Base-by-base conservation (phyloP, 2,113 vertebrate species). In the Tychaedon coryphoeus region DNA sequence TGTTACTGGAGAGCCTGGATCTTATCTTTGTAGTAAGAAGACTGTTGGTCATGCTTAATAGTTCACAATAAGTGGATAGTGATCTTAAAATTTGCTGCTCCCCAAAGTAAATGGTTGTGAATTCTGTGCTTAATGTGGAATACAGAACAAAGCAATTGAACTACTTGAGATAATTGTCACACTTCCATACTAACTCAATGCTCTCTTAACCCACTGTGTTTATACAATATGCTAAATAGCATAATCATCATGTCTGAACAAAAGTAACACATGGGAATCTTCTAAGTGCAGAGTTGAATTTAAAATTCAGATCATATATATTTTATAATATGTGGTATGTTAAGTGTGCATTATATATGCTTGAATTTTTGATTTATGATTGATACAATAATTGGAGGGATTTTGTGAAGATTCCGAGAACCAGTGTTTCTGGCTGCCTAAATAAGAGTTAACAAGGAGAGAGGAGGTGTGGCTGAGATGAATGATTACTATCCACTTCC, bases 201-300 rank as follows among this genome's bases (percentile, higher is more conserved):
- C 24, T 15, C 20, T 87, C 71, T 78, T 95, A 91, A 83, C 90
- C 83, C 61, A 10, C 45, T 22, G 23, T 77, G 40, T 82, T 87
- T 81, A 23, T 93, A 76, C 72, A 89, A 13, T 73, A 60, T 93
- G 65, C 64, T 96, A 65, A 92, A 92, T 64, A 88, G 28, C 67
- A 57, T 78, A 60, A 74, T 75, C 33, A 73, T 87, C 24, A 7
- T 83, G 29, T 90, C 65, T 95, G 83, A 86, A 58, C 86, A 93
- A 62, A 81, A 66, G 67, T 79, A 83, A 26, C 67, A 48, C 60
- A 22, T 50, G 74, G 74, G 74, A 95, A 61, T 94, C 69, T 53
- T 82, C 1, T 28, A 86, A 89, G 66, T 76, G 51, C 43, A 73
- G 61, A 50, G 19, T 5, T 77, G 40, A 77, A 65, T 79, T 86